Base-by-base conservation (phyloP, 1,140 invertebrate species). In the Homarus americanus region DNA sequence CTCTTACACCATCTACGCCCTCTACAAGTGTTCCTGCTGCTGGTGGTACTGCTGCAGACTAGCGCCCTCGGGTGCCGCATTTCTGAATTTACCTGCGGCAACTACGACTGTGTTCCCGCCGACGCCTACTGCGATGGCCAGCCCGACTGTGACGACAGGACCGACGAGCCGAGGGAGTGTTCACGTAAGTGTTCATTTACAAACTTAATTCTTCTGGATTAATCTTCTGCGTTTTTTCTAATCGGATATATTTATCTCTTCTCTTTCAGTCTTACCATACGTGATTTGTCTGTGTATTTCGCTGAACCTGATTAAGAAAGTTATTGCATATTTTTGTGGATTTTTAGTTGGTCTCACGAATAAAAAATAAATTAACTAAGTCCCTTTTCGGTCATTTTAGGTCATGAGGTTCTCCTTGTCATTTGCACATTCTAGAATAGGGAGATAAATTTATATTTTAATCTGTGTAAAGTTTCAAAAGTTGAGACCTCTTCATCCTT, bases 131-230 rank as follows among this genome's bases (percentile, higher is more conserved):
- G 97, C 94, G 97, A 98, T 94, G 96, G 96, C 92, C 95, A 96
- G 90, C 96, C 98, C 94, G 97, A 98, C 93, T 98, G 97, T 93
- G 97, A 97, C 1, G 97, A 98, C 94, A 96, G 96, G 44, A 97
- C 96, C 66, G 97, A 98, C 94, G 97, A 98, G 94, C 96, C 97
- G 41, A 95, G 97, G 93, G 96, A 96, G 94, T 98, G 97, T 94
- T 97, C 97, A 10, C 87, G 87, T 89, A 41, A 93, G 66, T 87
- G 1, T 20, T 58, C 0, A 49, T 49, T 49, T n/a, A n/a, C n/a
- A n/a, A n/a, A n/a, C n/a, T n/a, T n/a, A n/a, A n/a, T n/a, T n/a
- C n/a, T n/a, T n/a, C n/a, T n/a, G n/a, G 28, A n/a, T 75, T 75
- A 32, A 3, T 12, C 15, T 4, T 75, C 40, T 44, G 0, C 75